phyloP scores from a whole-genome alignment of 1,140 invertebrate genomes.

The Aethina tumida region DNA sequence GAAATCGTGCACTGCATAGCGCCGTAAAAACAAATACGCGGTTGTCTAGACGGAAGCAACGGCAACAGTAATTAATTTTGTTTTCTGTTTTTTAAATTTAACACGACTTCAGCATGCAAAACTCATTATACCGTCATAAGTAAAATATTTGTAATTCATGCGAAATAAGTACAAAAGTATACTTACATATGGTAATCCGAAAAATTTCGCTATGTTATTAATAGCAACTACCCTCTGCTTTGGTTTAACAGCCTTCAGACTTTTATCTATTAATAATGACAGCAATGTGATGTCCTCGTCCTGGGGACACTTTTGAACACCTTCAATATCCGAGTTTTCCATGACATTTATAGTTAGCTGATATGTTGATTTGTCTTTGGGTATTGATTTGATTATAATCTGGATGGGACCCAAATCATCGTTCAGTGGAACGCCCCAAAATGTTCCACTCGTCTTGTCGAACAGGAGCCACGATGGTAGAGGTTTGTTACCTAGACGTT shows the following conservation, averaged over 20 bases:
- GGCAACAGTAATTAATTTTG: too few relatives aligned
- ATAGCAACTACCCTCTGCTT: slow-evolving; percentile 39
- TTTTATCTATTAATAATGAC: slow-evolving; percentile 39
- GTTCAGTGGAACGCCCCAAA: slow-evolving; percentile 30
- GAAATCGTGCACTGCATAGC: too few relatives aligned
- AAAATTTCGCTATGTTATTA: slow-evolving; percentile 43
- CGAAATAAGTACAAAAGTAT: slow-evolving; percentile 4
- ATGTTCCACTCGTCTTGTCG: slow-evolving; percentile 27
- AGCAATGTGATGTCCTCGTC: slow-evolving; percentile 33
- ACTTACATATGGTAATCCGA: slow-evolving; percentile 43
- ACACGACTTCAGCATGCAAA: too few relatives aligned
- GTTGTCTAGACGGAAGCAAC: too few relatives aligned
- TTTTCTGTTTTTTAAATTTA: too few relatives aligned
- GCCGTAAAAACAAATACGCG: too few relatives aligned
- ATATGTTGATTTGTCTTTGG: slow-evolving; percentile 11
- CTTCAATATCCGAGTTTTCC: slow-evolving; percentile 8
- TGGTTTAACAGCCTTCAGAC: slow-evolving; percentile 39
- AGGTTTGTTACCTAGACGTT: slow-evolving; percentile 17
- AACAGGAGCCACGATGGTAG: slow-evolving; percentile 34
- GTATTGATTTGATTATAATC: slow-evolving; percentile 20
- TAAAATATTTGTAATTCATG: neutral
- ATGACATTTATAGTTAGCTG: slow-evolving; percentile 13
- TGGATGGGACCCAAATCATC: slow-evolving; percentile 25
- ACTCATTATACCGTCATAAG: too few relatives aligned
- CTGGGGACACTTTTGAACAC: slow-evolving; percentile 19